These are phyloP conservation scores for Nasonovia ribisnigri DNA, from an alignment of 2,888 invertebrate genomes.

Conservation along the genomic window DNA sequence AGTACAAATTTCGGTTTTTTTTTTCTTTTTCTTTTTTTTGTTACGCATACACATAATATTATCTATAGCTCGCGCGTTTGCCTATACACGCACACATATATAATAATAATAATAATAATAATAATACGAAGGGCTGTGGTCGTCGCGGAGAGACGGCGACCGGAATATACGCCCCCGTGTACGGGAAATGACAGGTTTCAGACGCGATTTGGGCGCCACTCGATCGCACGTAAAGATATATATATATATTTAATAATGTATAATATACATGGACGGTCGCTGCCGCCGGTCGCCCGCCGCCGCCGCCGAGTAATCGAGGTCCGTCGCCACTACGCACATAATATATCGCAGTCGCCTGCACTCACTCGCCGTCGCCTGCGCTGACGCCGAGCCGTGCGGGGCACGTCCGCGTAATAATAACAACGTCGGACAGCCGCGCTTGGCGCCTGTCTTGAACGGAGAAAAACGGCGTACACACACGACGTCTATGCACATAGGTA, in stretches of 20 bases:
- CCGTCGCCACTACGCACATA: constrained; percentile 26
- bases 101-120: background rate
- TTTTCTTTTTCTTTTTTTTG: too few relatives aligned
- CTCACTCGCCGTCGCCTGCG: constrained; percentile 34
- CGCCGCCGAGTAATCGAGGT: constrained; percentile 36
- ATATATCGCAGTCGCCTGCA: constrained; percentile 40
- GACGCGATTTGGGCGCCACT: constrained; percentile 53
- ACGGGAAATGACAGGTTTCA: constrained; percentile 50
- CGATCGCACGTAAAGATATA: background rate
- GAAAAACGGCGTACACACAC: background rate
- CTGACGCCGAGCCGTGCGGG: constrained; percentile 32
- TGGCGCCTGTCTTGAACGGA: constrained; percentile 50
- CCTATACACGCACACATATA: background rate
- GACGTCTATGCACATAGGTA: too few relatives aligned
- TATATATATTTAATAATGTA: too few relatives aligned
- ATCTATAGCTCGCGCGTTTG: background rate
- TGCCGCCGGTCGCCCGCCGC: constrained; percentile 14
- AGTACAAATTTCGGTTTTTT: background rate
- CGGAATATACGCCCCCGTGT: constrained; percentile 40
- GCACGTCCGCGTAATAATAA: constrained; percentile 48
- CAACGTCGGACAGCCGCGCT: constrained; percentile 36
- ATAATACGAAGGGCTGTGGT: background rate
- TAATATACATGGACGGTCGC: background rate
- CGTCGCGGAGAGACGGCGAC: constrained; percentile 30
- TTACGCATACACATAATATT: too few relatives aligned